These are phyloP conservation scores for Pogonus chalceus DNA, from an alignment of 1,140 invertebrate genomes.

Conservation along the genomic window DNA sequence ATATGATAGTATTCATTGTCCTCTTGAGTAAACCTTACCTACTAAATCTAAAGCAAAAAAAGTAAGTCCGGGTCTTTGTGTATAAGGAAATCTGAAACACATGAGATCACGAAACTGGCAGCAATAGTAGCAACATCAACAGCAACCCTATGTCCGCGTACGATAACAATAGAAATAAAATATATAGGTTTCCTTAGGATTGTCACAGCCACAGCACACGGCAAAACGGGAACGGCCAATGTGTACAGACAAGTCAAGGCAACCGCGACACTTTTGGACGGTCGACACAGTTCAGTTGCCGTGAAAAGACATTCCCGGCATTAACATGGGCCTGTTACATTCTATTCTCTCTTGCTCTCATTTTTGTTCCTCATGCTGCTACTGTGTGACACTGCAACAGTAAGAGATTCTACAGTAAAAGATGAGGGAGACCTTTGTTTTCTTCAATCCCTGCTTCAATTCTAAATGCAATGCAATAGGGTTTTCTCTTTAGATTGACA, in stretches of 20 bases:
- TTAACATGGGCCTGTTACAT: neutral
- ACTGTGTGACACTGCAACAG: no score
- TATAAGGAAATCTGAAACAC: neutral
- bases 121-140: neutral
- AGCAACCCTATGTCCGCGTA: neutral
- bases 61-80: neutral
- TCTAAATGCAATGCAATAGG: no score
- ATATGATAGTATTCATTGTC: neutral
- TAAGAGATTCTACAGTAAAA: no score
- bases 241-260: no score
- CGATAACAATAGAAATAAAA: neutral
- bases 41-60: neutral
- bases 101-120: neutral
- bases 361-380: no score
- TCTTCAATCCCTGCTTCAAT: no score
- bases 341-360: no score
- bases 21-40: neutral
- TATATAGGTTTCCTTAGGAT: slow-evolving; percentile 4
- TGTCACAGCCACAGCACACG: neutral
- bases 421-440: no score
- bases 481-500: no score
- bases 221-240: neutral
- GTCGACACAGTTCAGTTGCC: neutral
- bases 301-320: neutral
- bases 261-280: no score